Conservation (phyloP, 1,140 invertebrate species). For the Heliconius hewitsoni region DNA sequence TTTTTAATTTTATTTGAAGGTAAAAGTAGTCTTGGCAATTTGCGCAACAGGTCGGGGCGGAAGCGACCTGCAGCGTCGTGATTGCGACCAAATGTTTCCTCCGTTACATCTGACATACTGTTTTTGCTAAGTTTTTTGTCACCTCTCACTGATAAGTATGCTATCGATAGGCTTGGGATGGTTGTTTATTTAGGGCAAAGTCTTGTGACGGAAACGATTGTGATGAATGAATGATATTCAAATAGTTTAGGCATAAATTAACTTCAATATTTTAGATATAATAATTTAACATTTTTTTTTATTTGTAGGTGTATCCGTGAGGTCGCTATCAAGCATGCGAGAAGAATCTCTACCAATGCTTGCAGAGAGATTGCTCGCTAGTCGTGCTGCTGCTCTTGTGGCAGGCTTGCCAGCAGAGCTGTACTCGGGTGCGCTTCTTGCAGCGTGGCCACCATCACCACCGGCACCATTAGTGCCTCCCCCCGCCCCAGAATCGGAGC, state of each 20-base stretch:
- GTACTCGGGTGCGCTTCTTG: conserved; percentile 77
- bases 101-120: conserved; percentile 59
- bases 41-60: conserved; percentile 80
- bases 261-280: background rate
- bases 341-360: conserved; percentile 76
- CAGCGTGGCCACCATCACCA: conserved; percentile 73
- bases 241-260: background rate
- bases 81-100: conserved; percentile 81
- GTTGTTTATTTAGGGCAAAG: conserved; percentile 73
- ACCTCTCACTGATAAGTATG: conserved; percentile 72
- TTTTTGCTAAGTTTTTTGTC: conserved; percentile 76
- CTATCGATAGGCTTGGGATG: conserved; percentile 73
- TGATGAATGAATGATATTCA: conserved; percentile 29
- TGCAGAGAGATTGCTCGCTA: conserved; percentile 74
- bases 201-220: conserved; percentile 65
- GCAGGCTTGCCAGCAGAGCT: conserved; percentile 75
- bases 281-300: conserved; percentile 40
- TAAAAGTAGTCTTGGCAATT: conserved; percentile 48
- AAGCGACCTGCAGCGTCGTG: conserved; percentile 75
- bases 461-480: conserved; percentile 71
- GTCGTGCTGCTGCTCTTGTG: conserved; percentile 74
- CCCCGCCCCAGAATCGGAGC: conserved; percentile 67
- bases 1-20: background rate
- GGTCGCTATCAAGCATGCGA: conserved; percentile 76
- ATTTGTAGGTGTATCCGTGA: conserved; percentile 76